phyloP scores from a whole-genome alignment of 2,888 invertebrate species.

The Eilema caniola region DNA sequence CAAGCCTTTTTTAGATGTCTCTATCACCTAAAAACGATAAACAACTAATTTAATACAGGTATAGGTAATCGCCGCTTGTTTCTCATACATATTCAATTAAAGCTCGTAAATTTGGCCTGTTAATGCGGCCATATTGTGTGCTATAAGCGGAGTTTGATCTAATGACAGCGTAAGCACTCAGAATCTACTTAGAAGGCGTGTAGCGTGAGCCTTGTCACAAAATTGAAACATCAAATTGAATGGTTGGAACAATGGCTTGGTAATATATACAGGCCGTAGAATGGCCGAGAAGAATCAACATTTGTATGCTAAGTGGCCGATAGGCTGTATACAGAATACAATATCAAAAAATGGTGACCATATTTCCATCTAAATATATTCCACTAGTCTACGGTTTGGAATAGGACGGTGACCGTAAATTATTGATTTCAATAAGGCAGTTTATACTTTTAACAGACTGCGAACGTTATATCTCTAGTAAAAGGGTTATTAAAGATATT shows the following conservation, averaged over 20 bases:
- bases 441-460: not conserved
- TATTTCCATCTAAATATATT: conserved; percentile 50
- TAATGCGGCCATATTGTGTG: not conserved
- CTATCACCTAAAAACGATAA: not conserved
- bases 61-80: not conserved
- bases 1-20: not conserved
- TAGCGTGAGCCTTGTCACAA: conserved; percentile 27
- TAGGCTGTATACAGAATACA: conserved; percentile 55
- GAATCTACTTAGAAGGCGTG: conserved; percentile 8
- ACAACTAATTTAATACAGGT: not conserved
- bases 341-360: conserved; percentile 55
- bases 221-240: conserved; percentile 49
- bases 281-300: conserved; percentile 40
- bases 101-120: not conserved
- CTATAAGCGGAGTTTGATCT: not conserved
- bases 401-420: not conserved
- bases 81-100: conserved; percentile 9
- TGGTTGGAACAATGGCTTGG: conserved; percentile 38
- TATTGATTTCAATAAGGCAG: not conserved
- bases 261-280: conserved; percentile 42
- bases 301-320: conserved; percentile 60
- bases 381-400: conserved; percentile 26
- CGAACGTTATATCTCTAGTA: not conserved
- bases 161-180: conserved; percentile 10
- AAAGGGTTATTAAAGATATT: too few species aligned